Percentiles rank a stretch among this genome's conserved stretches.
These are phyloP conservation scores for Scotopteryx bipunctaria DNA, from an alignment of 2,888 invertebrate species.

Conservation along the genomic window DNA sequence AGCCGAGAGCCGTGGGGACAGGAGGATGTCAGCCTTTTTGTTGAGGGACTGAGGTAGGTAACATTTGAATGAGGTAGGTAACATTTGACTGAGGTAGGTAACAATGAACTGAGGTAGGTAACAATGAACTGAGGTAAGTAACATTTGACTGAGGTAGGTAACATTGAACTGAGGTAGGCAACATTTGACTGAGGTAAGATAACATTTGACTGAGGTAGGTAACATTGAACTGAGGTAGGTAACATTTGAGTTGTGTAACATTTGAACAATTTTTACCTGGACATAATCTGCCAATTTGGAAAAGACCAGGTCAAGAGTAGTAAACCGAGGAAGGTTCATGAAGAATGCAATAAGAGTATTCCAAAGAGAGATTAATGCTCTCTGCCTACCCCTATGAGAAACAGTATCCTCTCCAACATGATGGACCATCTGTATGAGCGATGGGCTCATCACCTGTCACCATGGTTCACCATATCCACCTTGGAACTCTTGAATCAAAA, in stretches of 20 bases:
- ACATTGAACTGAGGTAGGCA: slow-evolving; percentile 49
- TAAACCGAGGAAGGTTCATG: no score
- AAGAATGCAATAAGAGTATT: no score
- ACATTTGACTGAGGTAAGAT: not conserved
- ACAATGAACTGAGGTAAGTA: not conserved
- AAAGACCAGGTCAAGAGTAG: no score
- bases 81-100: not conserved
- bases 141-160: not conserved
- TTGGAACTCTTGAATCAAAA: no score
- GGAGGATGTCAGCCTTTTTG: slow-evolving; percentile 57
- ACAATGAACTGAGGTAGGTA: slow-evolving; percentile 49
- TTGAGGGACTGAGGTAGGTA: slow-evolving; percentile 64
- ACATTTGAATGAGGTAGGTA: not conserved
- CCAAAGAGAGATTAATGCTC: no score
- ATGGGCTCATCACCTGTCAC: no score
- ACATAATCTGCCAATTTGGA: no score
- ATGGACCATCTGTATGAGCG: no score
- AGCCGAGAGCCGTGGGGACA: slow-evolving; percentile 56
- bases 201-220: not conserved
- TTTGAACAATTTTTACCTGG: no score
- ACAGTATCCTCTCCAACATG: no score
- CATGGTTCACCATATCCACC: no score
- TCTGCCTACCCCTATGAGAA: no score
- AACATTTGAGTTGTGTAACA: not conserved
- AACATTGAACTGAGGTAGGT: slow-evolving; percentile 49